Conservation (phyloP, 2,888 invertebrate species). For the Yponomeuta malinellus region DNA sequence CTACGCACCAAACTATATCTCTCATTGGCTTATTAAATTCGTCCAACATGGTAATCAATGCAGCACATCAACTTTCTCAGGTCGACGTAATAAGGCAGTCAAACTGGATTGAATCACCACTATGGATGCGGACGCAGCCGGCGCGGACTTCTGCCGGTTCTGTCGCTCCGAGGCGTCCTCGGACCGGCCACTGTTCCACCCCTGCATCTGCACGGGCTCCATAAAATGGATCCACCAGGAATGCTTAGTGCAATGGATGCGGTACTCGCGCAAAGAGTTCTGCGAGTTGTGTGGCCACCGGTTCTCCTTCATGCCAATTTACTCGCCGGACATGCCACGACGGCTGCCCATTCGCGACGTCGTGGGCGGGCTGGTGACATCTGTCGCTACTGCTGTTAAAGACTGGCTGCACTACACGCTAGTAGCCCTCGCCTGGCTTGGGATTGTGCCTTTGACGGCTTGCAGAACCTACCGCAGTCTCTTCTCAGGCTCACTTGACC, state of each 20-base stretch:
- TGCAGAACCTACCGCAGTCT: slow-evolving; percentile 96
- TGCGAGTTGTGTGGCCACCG: slow-evolving; percentile 98
- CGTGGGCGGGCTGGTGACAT: slow-evolving; percentile 90
- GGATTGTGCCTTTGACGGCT: slow-evolving; percentile 96
- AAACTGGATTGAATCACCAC: slow-evolving; percentile 64
- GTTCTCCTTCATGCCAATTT: slow-evolving; percentile 98
- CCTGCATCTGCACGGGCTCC: slow-evolving; percentile 98
- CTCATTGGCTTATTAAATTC: neutral
- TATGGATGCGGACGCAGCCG: slow-evolving; percentile 71
- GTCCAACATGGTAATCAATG: neutral
- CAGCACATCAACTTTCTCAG: slow-evolving; percentile 42
- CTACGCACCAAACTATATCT: neutral
- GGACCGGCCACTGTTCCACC: slow-evolving; percentile 96
- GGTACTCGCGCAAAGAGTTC: slow-evolving; percentile 98
- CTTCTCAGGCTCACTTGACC: slow-evolving; percentile 92
- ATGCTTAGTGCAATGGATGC: slow-evolving; percentile 98
- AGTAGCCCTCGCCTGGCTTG: slow-evolving; percentile 98
- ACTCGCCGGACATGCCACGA: slow-evolving; percentile 99
- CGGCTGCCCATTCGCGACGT: slow-evolving; percentile 95
- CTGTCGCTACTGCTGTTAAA: slow-evolving; percentile 93
- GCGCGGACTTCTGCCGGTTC: slow-evolving; percentile 96
- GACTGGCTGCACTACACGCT: slow-evolving; percentile 98
- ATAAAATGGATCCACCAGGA: slow-evolving; percentile 99
- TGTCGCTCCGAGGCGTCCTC: slow-evolving; percentile 95
- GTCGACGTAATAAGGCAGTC: slow-evolving; percentile 47